These are phyloP conservation scores for Trachops cirrhosus DNA, from an alignment of 2,797 vertebrate genomes.

Conservation along the genomic window DNA sequence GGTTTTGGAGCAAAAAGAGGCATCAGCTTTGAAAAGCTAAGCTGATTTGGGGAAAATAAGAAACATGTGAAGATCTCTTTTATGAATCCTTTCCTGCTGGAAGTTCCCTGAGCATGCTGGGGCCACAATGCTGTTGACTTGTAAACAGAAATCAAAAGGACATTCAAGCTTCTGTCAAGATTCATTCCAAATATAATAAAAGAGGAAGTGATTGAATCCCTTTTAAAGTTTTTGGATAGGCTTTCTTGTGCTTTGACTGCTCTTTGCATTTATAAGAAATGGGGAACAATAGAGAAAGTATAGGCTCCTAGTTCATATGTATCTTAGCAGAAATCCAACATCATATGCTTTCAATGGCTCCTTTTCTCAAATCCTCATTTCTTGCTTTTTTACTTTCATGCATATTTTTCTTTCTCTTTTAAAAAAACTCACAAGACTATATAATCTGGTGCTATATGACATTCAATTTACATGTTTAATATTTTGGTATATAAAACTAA, in stretches of 20 bases:
- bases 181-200: conserved; percentile 50
- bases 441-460: neutral
- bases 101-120: neutral
- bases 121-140: neutral
- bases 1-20: neutral
- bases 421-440: neutral
- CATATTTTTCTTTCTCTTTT: neutral
- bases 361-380: neutral
- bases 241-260: neutral
- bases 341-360: neutral
- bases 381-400: neutral
- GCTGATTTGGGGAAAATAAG: conserved; percentile 4
- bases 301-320: neutral
- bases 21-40: conserved; percentile 30
- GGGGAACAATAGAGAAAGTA: neutral
- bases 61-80: conserved; percentile 22
- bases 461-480: neutral
- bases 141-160: conserved; percentile 57
- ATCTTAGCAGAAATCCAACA: neutral
- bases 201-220: conserved; percentile 24
- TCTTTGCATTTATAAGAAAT: neutral
- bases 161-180: conserved; percentile 38
- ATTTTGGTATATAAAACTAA: neutral
- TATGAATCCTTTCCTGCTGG: conserved; percentile 48
- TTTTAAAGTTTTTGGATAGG: conserved; percentile 23